phyloP scores from a whole-genome alignment of 2,797 vertebrate species.

The Rachycentron canadum region DNA sequence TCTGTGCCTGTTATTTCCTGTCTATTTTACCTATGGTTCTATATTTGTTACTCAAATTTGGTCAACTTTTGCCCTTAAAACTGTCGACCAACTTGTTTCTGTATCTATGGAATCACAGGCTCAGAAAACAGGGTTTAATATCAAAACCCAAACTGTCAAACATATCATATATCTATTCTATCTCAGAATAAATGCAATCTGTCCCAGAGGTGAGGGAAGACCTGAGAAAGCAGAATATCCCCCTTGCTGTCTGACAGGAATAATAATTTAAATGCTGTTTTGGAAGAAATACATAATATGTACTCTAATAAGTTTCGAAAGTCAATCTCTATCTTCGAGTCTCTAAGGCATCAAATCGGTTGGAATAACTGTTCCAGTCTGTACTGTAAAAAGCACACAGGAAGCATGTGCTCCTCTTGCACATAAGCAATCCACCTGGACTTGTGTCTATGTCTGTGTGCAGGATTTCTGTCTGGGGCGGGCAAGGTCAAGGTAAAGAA shows the following conservation, averaged over 20 bases:
- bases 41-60: too few relatives aligned
- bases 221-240: background rate
- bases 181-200: conserved; percentile 5
- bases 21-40: too few relatives aligned
- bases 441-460: background rate
- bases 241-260: conserved; percentile 1
- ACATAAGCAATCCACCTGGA: background rate
- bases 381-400: conserved; percentile 16
- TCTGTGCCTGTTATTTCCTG: too few relatives aligned
- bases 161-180: background rate
- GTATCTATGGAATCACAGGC: too few relatives aligned
- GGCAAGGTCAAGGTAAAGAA: conserved; percentile 30
- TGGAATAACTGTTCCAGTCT: background rate
- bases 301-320: conserved; percentile 2
- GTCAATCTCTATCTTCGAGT: conserved; percentile 2
- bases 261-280: conserved; percentile 10
- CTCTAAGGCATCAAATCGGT: conserved; percentile 16
- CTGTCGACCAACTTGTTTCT: background rate
- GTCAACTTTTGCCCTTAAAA: background rate
- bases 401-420: conserved; percentile 8
- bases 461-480: background rate
- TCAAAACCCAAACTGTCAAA: too few relatives aligned
- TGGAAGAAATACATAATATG: background rate
- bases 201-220: conserved; percentile 7
- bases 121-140: background rate